Base-by-base conservation (phyloP, 2,113 vertebrate genomes). In the Odontophorus gujanensis region DNA sequence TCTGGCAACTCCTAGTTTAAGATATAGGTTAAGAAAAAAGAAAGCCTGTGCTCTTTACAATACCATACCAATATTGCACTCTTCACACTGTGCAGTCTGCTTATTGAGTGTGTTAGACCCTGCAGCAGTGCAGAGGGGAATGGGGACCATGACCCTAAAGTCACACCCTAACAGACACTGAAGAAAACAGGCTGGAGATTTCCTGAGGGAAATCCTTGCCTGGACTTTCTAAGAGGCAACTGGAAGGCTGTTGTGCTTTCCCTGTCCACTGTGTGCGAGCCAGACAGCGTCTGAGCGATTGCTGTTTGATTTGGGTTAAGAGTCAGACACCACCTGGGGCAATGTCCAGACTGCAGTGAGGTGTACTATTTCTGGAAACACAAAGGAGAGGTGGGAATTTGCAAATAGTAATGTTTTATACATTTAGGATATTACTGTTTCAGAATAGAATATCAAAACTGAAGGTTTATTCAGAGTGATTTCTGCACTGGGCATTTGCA, bases 261-360 rank as follows among this genome's bases (percentile, higher is more conserved):
- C 53, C 43, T 25, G 22, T 12, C 85, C 71, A 18, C 89, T 50
- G 55, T 34, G 36, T 74, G 87, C 82, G 90, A 94, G 87, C 78
- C 91, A 95, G 94, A 95, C 94, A 67, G 87, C 13, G 59, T 89
- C 71, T 87, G 89, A 82, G 72, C 78, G 79, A 94, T 77, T 55
- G 53, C 87, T 89, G 36, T 92, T 95, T 94, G 78, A 94, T 93
- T 89, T 94, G 89, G 92, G 91, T 91, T 93, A 92, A 91, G 79
- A 96, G 95, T 91, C 93, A 96, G 94, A 95, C 95, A 95, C 95
- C 93, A 93, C 88, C 94, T 57, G 91, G 95, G 94, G 91, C 94
- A 92, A 77, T 1, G 50, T 59, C 72, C 92, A 89, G 87, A 75
- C 85, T 67, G 40, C 75, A 89, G 81, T 0, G 5, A 89, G 63